A percentile compares a stretch with the other conserved stretches of the same genome.
Conservation (phyloP, 2,113 vertebrate species). For the Corynorhinus townsendii region DNA sequence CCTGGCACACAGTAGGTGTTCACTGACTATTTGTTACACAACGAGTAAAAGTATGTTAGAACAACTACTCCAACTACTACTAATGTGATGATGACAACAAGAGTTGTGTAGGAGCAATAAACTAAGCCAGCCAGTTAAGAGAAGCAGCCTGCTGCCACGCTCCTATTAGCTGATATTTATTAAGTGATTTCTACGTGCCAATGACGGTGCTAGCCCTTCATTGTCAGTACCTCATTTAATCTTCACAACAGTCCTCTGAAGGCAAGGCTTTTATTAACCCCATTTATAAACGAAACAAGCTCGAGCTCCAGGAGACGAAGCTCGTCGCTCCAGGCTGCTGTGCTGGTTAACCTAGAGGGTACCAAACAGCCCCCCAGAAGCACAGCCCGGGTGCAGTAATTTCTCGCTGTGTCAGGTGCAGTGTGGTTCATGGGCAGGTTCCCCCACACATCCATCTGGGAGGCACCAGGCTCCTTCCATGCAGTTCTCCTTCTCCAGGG, state of each 20-base stretch:
- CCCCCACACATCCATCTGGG: background rate
- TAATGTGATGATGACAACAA: background rate
- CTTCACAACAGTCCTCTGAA: background rate
- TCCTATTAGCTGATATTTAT: background rate
- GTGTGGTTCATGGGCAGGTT: background rate
- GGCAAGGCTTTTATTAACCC: background rate
- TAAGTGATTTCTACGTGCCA: background rate
- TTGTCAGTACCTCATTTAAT: background rate
- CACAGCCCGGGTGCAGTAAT: too few relatives aligned
- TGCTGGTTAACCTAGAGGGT: background rate
- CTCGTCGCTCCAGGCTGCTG: background rate
- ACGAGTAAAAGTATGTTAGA: background rate
- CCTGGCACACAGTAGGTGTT: too few relatives aligned
- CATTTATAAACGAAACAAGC: background rate
- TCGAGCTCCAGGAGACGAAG: background rate
- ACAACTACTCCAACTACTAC: background rate
- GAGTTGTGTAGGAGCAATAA: background rate
- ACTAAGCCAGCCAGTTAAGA: background rate
- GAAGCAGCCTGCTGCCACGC: background rate
- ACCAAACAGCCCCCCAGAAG: accelerated
- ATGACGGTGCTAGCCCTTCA: background rate
- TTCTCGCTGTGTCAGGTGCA: background rate
- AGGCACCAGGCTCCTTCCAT: background rate
- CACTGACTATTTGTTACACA: background rate
- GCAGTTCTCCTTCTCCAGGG: background rate